Evolutionary conservation across 2,888 invertebrate species (phyloP).

Genomic region (Eueremaeus valkanovi): DNA sequence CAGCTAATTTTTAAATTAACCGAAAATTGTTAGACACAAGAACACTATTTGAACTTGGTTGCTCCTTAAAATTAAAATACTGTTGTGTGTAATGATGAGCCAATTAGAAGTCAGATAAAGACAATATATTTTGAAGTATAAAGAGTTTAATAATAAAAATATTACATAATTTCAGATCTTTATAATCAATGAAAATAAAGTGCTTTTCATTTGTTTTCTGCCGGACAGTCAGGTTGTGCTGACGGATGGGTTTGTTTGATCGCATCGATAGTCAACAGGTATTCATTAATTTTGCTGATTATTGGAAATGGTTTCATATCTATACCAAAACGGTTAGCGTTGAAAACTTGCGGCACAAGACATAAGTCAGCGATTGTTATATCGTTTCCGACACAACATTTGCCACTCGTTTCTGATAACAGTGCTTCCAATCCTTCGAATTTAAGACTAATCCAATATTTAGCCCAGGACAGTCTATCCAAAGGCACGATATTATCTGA

Average conservation of each 20-base stretch:
- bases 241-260: slow-evolving; percentile 87
- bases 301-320: slow-evolving; percentile 51
- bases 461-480: slow-evolving; percentile 64
- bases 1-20: too few relatives aligned
- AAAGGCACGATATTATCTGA: not conserved
- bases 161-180: too few relatives aligned
- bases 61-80: too few relatives aligned
- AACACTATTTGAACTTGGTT: too few relatives aligned
- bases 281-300: slow-evolving; percentile 78
- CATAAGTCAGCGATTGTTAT: slow-evolving; percentile 92
- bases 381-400: slow-evolving; percentile 88
- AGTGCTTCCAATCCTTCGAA: slow-evolving; percentile 80
- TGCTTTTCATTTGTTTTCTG: not conserved
- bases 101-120: too few relatives aligned
- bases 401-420: slow-evolving; percentile 75
- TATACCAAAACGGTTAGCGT: slow-evolving; percentile 46
- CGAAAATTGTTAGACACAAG: too few relatives aligned
- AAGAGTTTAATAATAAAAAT: too few relatives aligned
- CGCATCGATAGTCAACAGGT: slow-evolving; percentile 74
- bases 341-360: slow-evolving; percentile 72
- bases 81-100: too few relatives aligned
- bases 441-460: slow-evolving; percentile 84
- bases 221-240: slow-evolving; percentile 88
- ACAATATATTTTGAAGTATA: too few relatives aligned
- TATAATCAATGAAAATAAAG: too few relatives aligned